Evolutionary conservation across 2,888 invertebrate species (phyloP), one percentile per base, ranked within the genome.

Genomic region (Horisme vitalbata): DNA sequence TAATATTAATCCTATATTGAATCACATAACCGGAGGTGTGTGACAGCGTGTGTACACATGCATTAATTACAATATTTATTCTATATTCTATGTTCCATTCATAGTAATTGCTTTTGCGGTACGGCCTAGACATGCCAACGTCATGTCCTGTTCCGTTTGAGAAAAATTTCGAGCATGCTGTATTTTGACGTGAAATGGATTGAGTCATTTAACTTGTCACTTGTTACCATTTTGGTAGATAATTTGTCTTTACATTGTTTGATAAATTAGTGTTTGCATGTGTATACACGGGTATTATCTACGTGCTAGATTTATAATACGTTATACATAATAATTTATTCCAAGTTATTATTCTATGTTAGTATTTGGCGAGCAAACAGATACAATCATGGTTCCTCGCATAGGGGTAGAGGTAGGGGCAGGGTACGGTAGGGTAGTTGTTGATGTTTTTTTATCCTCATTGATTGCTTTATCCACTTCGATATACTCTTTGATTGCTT

Each of bases 71-170:
- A 18, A n/a, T 39, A 18, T 5, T 26, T 34, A 38, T 24, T 21
- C 14, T 11, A 20, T 35, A 37, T 37, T 33, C 6, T 27, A 4
- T 47, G 30, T 14, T 14, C 15, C 20, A 26, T 45, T 24, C 48
- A 38, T 45, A 28, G 3, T 33, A 31, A 39, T n/a, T n/a, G n/a
- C n/a, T n/a, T n/a, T 37, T 50, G 41, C 31, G 24, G 28, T 26
- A 26, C 20, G 55, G 55, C 55, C 50, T 55, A 59, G 48, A 57
- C 36, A 23, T 47, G 41, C 46, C 49, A 55, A 52, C 43, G 36
- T 52, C 47, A 52, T 52, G 55, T 61, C 59, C 59, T 50, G 55
- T 57, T 62, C 41, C 52, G 49, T 20, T 32, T 38, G 20, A 23
- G 21, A 46, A 49, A 32, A 45, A 45, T 15, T 9, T 9, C 32